Conservation (phyloP, 2,888 invertebrate genomes). For the Pimpla rufipes region DNA sequence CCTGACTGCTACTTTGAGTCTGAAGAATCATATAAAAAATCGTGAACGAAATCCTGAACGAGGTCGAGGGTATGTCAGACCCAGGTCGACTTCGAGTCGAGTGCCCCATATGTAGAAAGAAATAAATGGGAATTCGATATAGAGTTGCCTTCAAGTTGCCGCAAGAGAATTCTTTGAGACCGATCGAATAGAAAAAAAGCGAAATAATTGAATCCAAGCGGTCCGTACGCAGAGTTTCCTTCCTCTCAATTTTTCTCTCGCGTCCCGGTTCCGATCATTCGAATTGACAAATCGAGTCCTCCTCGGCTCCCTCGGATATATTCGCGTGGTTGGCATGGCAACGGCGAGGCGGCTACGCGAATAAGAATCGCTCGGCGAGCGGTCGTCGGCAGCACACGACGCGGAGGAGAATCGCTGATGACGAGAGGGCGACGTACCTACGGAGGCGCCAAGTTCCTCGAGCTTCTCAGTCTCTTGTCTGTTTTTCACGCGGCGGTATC, state of each 20-base stretch:
- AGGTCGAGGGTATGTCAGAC: too few species aligned
- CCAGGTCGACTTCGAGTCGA: too few species aligned
- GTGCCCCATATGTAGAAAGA: too few species aligned
- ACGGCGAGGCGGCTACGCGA: conserved; percentile 18
- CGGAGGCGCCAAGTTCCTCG: conserved; percentile 5
- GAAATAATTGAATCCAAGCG: neutral
- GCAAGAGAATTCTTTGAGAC: neutral
- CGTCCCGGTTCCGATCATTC: neutral
- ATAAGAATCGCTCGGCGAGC: conserved; percentile 6
- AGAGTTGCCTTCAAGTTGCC: too few species aligned
- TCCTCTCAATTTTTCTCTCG: neutral
- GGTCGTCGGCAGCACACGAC: conserved; percentile 10
- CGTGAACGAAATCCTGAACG: too few species aligned
- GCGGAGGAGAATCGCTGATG: neutral
- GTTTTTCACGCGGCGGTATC: neutral
- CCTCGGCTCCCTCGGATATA: too few species aligned
- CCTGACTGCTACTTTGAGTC: too few species aligned
- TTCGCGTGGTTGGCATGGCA: conserved; percentile 53
- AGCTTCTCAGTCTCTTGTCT: neutral
- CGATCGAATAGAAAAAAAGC: neutral
- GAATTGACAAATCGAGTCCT: conserved; percentile 14
- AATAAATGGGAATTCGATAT: too few species aligned
- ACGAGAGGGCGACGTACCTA: neutral
- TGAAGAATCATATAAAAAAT: too few species aligned
- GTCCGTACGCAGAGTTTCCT: neutral